Conservation (phyloP, 2,888 invertebrate species). For the Panzeria rudis region DNA sequence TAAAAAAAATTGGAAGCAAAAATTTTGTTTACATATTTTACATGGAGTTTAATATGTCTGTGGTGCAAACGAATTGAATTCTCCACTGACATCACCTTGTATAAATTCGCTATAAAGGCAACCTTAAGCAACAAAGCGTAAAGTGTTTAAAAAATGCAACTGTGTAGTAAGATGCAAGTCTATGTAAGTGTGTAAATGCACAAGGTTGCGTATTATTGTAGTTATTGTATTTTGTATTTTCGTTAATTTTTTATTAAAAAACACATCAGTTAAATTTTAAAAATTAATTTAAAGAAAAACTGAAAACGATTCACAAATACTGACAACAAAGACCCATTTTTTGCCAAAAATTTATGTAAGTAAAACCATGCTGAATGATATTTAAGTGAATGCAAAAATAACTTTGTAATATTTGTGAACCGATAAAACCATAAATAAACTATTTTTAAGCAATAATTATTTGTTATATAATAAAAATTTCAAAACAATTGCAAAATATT, state of each 20-base stretch:
- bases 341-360: slow-evolving; percentile 18
- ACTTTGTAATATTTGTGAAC: slow-evolving; percentile 69
- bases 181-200: neutral
- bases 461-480: neutral
- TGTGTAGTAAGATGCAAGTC: slow-evolving; percentile 14
- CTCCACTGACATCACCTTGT: too few species aligned
- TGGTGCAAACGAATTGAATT: too few species aligned
- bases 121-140: neutral
- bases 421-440: slow-evolving; percentile 25
- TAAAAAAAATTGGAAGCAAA: too few species aligned
- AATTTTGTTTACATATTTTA: too few species aligned
- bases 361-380: slow-evolving; percentile 73
- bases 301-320: slow-evolving; percentile 71
- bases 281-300: slow-evolving; percentile 16
- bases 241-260: neutral
- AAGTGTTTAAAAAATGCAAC: slow-evolving; percentile 26
- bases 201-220: slow-evolving; percentile 47
- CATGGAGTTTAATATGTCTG: too few species aligned
- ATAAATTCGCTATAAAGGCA: neutral
- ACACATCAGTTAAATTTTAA: slow-evolving; percentile 5
- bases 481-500: neutral
- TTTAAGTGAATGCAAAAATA: slow-evolving; percentile 47
- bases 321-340: slow-evolving; percentile 70
- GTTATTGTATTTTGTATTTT: neutral
- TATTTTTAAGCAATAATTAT: neutral